Conservation (phyloP, 2,113 vertebrate species). For the Cochlearius cochlearius region DNA sequence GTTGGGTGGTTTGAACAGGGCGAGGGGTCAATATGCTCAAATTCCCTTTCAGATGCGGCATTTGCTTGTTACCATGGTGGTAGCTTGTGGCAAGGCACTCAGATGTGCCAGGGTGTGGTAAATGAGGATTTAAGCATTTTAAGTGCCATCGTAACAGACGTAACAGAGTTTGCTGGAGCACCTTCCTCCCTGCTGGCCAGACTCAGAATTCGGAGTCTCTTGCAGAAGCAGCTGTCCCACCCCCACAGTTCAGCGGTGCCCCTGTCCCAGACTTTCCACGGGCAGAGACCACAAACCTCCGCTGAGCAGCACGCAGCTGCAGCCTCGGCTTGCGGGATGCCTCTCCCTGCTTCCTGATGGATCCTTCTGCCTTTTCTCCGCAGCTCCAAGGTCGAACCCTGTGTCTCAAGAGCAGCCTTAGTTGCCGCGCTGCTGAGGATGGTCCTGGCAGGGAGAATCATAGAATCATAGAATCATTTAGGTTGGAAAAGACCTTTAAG, state of each 20-base stretch:
- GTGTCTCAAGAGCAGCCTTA: background rate
- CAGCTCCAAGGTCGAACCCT: background rate
- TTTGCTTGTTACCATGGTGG: background rate
- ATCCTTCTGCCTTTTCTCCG: background rate
- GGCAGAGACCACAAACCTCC: rapidly evolving
- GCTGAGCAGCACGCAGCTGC: background rate
- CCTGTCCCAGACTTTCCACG: background rate
- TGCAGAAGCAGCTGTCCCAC: background rate
- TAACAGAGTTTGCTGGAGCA: rapidly evolving
- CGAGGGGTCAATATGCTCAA: background rate
- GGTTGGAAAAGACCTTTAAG: no score
- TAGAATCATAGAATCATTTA: no score
- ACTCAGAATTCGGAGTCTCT: background rate
- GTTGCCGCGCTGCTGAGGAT: background rate
- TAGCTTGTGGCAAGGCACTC: background rate
- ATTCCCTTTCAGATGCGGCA: background rate
- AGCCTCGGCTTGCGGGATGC: background rate
- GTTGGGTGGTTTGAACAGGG: background rate
- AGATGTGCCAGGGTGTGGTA: rapidly evolving
- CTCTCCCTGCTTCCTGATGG: background rate
- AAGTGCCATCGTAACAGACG: background rate
- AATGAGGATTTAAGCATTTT: background rate
- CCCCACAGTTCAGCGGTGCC: rapidly evolving
- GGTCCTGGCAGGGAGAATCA: background rate
- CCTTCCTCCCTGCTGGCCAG: background rate